Base-by-base conservation (phyloP, 2,113 vertebrate genomes). In the Tetrao urogallus region DNA sequence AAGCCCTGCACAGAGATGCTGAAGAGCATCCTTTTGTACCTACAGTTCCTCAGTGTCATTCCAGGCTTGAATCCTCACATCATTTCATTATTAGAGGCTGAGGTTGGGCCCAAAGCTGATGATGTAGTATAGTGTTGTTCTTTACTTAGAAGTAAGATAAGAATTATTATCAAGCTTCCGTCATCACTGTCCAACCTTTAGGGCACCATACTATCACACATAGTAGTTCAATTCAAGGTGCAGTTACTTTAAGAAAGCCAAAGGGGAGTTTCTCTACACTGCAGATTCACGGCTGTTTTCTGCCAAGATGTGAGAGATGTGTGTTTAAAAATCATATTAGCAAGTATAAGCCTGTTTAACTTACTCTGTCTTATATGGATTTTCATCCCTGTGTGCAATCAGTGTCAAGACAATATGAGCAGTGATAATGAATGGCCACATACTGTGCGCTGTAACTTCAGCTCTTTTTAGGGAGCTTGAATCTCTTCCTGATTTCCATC, bases 391-490 rank as follows among this genome's bases (percentile, higher is more conserved):
- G 10, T 43, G 27, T 63, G 40, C 66, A 89, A 21, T 75, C 78
- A 77, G 12, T 61, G 60, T 63, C 71, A 60, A 88, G 45, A 50
- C 56, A 66, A 5, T 76, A 21, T 21, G 52, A 20, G 61, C 80
- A 66, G 60, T 81, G 86, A 60, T 90, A 81, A 95, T 66, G 45
- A 95, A 84, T 34, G 93, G 73, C 65, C 69, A 34, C 1, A 1
- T 32, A 48, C 42, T 7, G 17, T 8, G 42, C 71, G 76, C 73
- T 74, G 32, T 42, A 91, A 56, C 82, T 95, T 52, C 52, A 88
- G 42, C 65, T 69, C 47, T 80, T 95, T 79, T 83, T 60, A 85
- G 82, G 70, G 65, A 86, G 14, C 72, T 95, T 74, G 77, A 81
- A 77, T 81, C 80, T 86, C 79, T 71, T 81, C 77, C 38, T 0